phyloP scores from a whole-genome alignment of 2,113 vertebrate species.

The Aegypius monachus region DNA sequence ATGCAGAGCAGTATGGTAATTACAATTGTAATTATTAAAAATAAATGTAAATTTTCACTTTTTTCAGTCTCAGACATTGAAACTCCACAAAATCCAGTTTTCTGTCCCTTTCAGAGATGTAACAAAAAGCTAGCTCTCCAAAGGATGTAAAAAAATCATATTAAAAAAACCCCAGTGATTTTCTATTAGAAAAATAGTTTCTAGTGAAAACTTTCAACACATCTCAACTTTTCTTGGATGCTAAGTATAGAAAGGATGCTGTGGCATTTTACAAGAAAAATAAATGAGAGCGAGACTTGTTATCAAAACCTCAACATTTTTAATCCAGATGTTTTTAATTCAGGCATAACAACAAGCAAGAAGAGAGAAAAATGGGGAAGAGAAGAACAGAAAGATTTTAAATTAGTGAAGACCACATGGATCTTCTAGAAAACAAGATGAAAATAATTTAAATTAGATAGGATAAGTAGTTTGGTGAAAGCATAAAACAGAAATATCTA shows the following conservation, averaged over 20 bases:
- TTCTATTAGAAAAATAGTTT: neutral
- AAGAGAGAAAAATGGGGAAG: neutral
- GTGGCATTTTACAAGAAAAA: constrained; percentile 10
- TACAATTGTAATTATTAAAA: neutral
- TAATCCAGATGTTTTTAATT: constrained; percentile 20
- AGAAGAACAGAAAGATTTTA: neutral
- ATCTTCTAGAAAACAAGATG: neutral
- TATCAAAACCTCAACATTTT: constrained; percentile 29
- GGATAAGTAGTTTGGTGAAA: neutral
- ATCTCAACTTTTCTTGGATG: neutral
- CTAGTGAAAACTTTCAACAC: neutral
- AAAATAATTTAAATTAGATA: neutral
- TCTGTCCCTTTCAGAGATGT: neutral
- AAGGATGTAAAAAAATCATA: neutral
- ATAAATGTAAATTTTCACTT: neutral
- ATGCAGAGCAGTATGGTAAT: neutral
- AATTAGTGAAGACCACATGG: neutral
- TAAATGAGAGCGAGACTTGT: neutral
- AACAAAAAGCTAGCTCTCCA: neutral
- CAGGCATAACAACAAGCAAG: neutral
- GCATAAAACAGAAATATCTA: neutral
- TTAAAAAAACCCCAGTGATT: neutral
- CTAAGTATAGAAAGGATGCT: neutral
- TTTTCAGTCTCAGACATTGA: neutral
- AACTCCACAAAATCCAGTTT: neutral